Base-by-base conservation (phyloP, 2,888 invertebrate species). In the Apomyelois bistriatella region DNA sequence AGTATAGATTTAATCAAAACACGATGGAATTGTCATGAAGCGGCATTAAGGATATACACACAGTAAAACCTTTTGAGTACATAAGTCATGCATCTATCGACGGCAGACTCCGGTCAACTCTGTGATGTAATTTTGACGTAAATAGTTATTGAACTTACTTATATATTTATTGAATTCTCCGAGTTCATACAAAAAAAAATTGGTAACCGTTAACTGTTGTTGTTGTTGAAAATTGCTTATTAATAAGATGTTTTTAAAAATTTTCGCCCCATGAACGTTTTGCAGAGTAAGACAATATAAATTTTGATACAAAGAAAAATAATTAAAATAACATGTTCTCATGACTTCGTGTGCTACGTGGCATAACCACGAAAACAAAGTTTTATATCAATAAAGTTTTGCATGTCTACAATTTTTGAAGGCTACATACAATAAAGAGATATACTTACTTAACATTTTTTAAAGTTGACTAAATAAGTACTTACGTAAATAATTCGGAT, bases 211-310 rank as follows among this genome's bases (percentile, higher is more conserved):
- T 65, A 67, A 60, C 62, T 22, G 22, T 22, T 22, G 71, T 84
- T 85, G 75, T 80, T 79, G 82, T 83, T 84, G 72, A 74, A 71
- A 76, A 78, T 32, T 32, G 10, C 7, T 32, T 32, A 79, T 76
- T 71, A 68, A 72, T 83, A 85, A 80, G 73, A 40, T 8, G 15
- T 77, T 81, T 30, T 74, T 76, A 84, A 85, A 84, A 85, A 78
- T 77, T 84, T 82, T 75, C 75, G 84, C 84, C 85, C 82, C 78
- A 77, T 69, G 72, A 68, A 72, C 62, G 71, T 77, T 76, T 79
- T 76, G 75, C 78, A 82, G 80, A 79, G 72, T 77, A 78, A 74
- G 80, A 84, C 80, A 81, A 84, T 84, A 83, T 77, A 66, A 73
- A 63, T 70, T 68, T 76, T 79, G 79, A 30, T 30, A 46, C 74